These are phyloP conservation scores for Blastomussa wellsi DNA, from an alignment of 92 coral and sea anemone genomes.

Conservation along the genomic window DNA sequence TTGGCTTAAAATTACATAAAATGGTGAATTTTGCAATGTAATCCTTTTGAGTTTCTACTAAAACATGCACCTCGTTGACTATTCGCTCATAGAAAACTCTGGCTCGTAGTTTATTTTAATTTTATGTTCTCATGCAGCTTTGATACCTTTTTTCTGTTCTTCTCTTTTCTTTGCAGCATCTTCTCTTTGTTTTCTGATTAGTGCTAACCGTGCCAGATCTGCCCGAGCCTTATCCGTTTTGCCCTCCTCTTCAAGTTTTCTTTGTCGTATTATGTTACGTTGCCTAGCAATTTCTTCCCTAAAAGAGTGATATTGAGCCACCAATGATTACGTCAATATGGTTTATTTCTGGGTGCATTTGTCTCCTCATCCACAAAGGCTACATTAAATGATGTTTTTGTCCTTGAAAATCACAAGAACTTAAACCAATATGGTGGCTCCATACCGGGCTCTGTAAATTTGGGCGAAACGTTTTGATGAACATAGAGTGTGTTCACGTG, in stretches of 20 bases:
- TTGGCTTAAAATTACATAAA: no score
- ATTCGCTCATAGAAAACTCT: no score
- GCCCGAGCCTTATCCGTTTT: constrained; percentile 92
- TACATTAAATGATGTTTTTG: not conserved
- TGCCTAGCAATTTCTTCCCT: constrained; percentile 98
- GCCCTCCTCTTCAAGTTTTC: constrained; percentile 84
- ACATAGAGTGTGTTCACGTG: no score
- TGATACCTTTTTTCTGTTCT: constrained; percentile 89
- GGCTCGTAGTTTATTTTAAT: no score
- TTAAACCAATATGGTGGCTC: no score
- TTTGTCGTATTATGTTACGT: constrained; percentile 62
- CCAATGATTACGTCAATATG: not conserved
- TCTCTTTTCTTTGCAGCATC: constrained; percentile 85
- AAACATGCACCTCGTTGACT: no score
- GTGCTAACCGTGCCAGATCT: constrained; percentile 92
- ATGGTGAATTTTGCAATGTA: no score
- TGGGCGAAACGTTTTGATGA: no score
- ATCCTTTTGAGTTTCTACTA: no score
- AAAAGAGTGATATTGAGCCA: not conserved
- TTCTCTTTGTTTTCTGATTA: constrained; percentile 87
- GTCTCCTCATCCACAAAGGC: not conserved
- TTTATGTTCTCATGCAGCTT: not conserved
- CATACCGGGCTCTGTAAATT: no score
- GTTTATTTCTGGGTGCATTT: not conserved
- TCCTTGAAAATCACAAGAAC: no score